Conservation (phyloP, 1,140 invertebrate species). For the Eciton burchellii region DNA sequence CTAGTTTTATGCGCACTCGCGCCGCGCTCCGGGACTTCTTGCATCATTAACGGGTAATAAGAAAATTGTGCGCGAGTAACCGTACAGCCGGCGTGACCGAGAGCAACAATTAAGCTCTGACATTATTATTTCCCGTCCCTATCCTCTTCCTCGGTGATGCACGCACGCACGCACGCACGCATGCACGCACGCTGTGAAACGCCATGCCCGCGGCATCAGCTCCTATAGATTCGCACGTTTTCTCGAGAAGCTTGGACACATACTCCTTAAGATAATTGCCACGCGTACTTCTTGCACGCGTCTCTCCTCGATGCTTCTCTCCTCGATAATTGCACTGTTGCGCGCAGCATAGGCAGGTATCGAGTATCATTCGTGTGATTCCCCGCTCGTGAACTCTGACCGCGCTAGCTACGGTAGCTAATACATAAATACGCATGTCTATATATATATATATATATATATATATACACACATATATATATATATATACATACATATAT, state of each 20-base stretch:
- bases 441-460: no score
- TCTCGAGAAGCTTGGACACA: conserved; percentile 46
- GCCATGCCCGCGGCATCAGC: conserved; percentile 17
- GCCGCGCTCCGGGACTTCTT: conserved; percentile 62
- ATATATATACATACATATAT: no score
- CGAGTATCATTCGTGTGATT: conserved; percentile 17
- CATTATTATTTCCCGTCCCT: conserved; percentile 67
- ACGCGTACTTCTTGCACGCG: conserved; percentile 7
- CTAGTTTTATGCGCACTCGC: conserved; percentile 70
- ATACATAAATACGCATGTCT: not conserved
- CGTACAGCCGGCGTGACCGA: conserved; percentile 59
- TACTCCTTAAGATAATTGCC: conserved; percentile 47
- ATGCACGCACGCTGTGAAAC: not conserved
- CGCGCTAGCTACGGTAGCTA: conserved; percentile 17
- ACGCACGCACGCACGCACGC: not conserved
- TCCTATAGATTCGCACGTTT: conserved; percentile 22
- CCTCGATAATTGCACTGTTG: conserved; percentile 14
- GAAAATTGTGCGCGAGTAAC: conserved; percentile 73
- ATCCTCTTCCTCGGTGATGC: conserved; percentile 18
- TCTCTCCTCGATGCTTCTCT: conserved; percentile 33
- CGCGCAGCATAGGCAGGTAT: not conserved
- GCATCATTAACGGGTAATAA: conserved; percentile 76
- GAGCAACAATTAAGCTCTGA: conserved; percentile 70
- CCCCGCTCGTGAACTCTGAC: conserved; percentile 44
- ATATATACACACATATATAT: no score